Evolutionary conservation across 92 coral and sea anemone genomes (phyloP).

Genomic region (Hydrozoanthus gracilis): DNA sequence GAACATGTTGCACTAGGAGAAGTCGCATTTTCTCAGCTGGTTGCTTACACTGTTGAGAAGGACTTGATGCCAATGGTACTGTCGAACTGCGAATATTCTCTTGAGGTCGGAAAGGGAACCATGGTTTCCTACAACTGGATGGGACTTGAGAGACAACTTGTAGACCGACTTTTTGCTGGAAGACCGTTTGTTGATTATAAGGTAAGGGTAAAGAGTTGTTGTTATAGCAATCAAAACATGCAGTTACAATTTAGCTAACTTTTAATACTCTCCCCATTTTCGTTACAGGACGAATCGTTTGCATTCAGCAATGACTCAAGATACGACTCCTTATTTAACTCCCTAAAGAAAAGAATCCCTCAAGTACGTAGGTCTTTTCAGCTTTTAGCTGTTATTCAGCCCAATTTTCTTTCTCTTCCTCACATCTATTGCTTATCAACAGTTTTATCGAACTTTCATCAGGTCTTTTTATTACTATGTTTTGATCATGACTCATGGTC

Average conservation of each 20-base stretch:
- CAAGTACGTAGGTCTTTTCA: slow-evolving; percentile 43
- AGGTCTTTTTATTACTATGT: too few species aligned
- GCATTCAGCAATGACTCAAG: slow-evolving; percentile 67
- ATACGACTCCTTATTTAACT: slow-evolving; percentile 56
- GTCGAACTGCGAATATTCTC: slow-evolving; percentile 86
- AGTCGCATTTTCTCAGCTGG: slow-evolving; percentile 69
- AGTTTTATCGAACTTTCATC: too few species aligned
- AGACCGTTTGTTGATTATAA: slow-evolving; percentile 69
- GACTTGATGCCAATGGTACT: slow-evolving; percentile 78
- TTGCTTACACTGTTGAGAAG: slow-evolving; percentile 72
- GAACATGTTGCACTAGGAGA: slow-evolving; percentile 53
- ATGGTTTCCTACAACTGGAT: slow-evolving; percentile 85
- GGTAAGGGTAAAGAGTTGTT: slow-evolving; percentile 46
- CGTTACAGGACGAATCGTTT: slow-evolving; percentile 58
- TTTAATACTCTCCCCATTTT: neutral
- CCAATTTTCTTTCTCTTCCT: neutral
- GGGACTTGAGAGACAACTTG: slow-evolving; percentile 77
- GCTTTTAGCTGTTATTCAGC: neutral
- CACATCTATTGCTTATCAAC: neutral
- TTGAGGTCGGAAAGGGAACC: slow-evolving; percentile 80
- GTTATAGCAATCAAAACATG: neutral
- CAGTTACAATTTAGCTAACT: neutral
- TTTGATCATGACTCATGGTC: too few species aligned
- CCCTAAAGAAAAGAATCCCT: slow-evolving; percentile 44
- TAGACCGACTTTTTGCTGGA: slow-evolving; percentile 84